phyloP scores from a whole-genome alignment of 35 echinoderm and acorn worm species.

The Diadema setosum region DNA sequence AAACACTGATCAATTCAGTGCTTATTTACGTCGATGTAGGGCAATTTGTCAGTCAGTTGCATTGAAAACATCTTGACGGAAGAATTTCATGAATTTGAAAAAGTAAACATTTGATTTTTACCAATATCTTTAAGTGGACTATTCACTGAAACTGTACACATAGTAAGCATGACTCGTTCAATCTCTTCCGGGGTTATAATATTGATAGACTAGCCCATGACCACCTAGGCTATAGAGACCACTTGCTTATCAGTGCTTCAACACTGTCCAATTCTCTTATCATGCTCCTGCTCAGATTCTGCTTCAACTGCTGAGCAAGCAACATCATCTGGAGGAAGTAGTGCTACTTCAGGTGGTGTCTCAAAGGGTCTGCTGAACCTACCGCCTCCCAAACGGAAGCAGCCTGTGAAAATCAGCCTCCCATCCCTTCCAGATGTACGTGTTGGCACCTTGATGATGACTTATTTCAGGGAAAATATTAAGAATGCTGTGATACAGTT shows the following conservation, averaged over 20 bases:
- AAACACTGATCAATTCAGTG: no score
- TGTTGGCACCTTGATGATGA: neutral
- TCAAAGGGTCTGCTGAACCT: neutral
- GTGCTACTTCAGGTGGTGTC: neutral
- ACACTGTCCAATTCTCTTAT: neutral
- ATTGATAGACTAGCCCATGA: no score
- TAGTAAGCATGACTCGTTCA: no score
- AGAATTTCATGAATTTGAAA: no score
- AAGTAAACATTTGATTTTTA: no score
- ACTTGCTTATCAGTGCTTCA: neutral
- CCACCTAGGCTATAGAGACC: neutral
- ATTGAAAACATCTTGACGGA: no score
- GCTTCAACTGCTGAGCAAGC: neutral
- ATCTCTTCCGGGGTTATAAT: no score
- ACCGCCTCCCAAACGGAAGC: conserved; percentile 1
- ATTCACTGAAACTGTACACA: no score
- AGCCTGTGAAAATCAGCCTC: neutral
- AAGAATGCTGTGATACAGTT: neutral
- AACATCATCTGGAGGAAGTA: neutral
- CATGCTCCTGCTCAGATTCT: neutral
- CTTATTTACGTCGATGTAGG: no score
- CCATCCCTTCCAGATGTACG: neutral
- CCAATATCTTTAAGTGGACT: no score
- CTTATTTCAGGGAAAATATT: neutral
- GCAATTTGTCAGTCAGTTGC: no score